phyloP scores from a whole-genome alignment of 2,113 vertebrate genomes.

The Pachypanchax playfairii region DNA sequence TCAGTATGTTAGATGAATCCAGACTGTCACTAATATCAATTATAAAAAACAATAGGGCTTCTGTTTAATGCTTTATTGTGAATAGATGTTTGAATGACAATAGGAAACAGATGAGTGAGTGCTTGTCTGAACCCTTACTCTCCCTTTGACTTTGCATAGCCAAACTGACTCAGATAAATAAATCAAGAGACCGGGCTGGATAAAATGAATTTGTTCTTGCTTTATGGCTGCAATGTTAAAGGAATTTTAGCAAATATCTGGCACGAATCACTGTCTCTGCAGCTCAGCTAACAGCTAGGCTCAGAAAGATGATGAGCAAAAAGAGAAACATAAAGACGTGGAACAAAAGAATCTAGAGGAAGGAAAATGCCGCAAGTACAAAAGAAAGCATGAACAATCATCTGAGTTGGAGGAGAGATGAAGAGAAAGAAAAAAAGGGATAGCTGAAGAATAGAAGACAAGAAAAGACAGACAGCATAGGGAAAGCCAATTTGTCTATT shows the following conservation, averaged over 20 bases:
- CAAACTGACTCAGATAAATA: slow-evolving; percentile 50
- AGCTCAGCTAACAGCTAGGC: slow-evolving; percentile 27
- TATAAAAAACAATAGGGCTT: slow-evolving; percentile 22
- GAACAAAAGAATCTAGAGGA: slow-evolving; percentile 41
- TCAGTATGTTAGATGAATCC: slow-evolving; percentile 30
- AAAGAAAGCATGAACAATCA: slow-evolving; percentile 56
- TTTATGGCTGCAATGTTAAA: slow-evolving; percentile 30
- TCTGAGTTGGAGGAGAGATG: slow-evolving; percentile 49
- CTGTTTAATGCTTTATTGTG: background rate
- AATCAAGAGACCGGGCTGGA: slow-evolving; percentile 43
- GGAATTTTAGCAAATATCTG: slow-evolving; percentile 49
- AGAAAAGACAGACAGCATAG: slow-evolving; percentile 60
- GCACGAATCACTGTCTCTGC: slow-evolving; percentile 32
- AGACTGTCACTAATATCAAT: slow-evolving; percentile 36
- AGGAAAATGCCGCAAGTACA: slow-evolving; percentile 32
- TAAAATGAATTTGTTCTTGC: slow-evolving; percentile 50
- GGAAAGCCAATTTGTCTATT: slow-evolving; percentile 74
- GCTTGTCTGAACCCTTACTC: slow-evolving; percentile 21
- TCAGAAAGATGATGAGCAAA: slow-evolving; percentile 44
- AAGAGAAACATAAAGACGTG: slow-evolving; percentile 24
- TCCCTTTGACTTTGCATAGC: slow-evolving; percentile 16
- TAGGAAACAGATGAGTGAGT: slow-evolving; percentile 29
- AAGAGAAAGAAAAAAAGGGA: slow-evolving; percentile 43
- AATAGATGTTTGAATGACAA: slow-evolving; percentile 2
- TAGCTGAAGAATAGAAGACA: slow-evolving; percentile 50